Percentiles rank a stretch among this genome's conserved stretches.
These are phyloP conservation scores for Drosophila formosana DNA, from an alignment of 2,888 invertebrate species.

Conservation along the genomic window DNA sequence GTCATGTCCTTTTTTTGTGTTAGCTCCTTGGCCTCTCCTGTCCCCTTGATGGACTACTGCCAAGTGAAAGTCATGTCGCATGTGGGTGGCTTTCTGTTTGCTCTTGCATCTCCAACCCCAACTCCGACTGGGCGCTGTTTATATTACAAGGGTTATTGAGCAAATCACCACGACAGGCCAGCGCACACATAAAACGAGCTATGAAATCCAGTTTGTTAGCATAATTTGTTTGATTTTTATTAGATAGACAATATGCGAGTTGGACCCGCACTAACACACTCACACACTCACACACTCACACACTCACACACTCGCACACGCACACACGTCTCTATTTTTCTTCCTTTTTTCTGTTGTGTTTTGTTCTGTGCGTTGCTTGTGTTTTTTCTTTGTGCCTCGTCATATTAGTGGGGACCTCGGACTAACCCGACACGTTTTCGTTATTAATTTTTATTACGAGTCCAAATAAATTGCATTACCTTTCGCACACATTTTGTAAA, in stretches of 20 bases:
- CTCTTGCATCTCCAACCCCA: conserved; percentile 38
- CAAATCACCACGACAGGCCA: conserved; percentile 78
- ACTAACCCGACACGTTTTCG: conserved; percentile 78
- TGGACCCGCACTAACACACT: conserved; percentile 23
- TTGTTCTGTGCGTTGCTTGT: conserved; percentile 7
- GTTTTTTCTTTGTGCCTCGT: conserved; percentile 75
- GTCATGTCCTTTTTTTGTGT: conserved; percentile 78
- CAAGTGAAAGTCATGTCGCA: conserved; percentile 65
- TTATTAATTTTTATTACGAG: conserved; percentile 83
- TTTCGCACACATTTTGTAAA: conserved; percentile 65
- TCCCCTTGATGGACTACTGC: conserved; percentile 78
- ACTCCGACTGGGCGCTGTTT: conserved; percentile 49
- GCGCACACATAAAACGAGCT: conserved; percentile 54
- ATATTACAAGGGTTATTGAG: conserved; percentile 84
- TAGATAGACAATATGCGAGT: conserved; percentile 63
- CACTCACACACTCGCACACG: conserved; percentile 10
- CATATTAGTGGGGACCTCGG: conserved; percentile 70
- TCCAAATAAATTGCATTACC: conserved; percentile 74
- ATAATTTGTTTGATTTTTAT: conserved; percentile 83
- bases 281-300: conserved; percentile 4
- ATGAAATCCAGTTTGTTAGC: conserved; percentile 81
- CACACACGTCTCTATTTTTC: conserved; percentile 35
- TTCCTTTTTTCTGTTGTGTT: conserved; percentile 20
- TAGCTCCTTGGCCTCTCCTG: conserved; percentile 15
- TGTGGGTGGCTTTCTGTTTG: conserved; percentile 56